Base-by-base conservation (phyloP, 2,113 vertebrate species). In the Poeciliopsis retropinna region DNA sequence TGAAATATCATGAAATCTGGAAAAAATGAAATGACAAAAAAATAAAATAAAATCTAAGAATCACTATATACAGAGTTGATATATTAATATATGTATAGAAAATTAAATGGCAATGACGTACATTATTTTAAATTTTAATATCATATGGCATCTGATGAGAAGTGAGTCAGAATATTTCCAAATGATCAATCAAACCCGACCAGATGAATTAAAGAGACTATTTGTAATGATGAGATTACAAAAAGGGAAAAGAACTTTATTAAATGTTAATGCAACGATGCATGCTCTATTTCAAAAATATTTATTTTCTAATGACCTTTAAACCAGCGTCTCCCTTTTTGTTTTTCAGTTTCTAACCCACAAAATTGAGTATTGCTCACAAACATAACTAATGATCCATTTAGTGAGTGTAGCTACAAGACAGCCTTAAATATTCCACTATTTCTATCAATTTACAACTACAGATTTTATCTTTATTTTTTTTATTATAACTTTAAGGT, bases 121-220 rank as follows among this genome's bases (percentile, higher is more conserved):
- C 77, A 88, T 92, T 67, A 90, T 78, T 85, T 89, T 91, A 73
- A 88, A 85, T 91, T 90, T 92, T 72, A 90, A 91, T 88, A 92
- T 94, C 82, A 93, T 95, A 95, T 95, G 95, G 95, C 95, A 95
- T 94, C 92, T 69, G 90, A 94, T 93, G 86, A 92, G 27, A 76
- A 85, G 75, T 84, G 69, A 88, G 86, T 90, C 87, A 28, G 67
- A 92, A 89, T 91, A 80, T 88, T 91, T 91, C 85, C 85, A 87
- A 90, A 91, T 87, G 63, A 87, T 84, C 72, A 84, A 79, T 67
- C 67, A 91, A 75, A 79, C 89, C 79, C 83, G 30, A 79, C 27
- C 70, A 61, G n/a, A 72, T 75, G 30, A 84, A 75, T 60, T 83
- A 89, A 85, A 88, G 64, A 83, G 39, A 63, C 80, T 83, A 76